Conservation (phyloP, 2,888 invertebrate species). For the Trissolcus japonicus region DNA sequence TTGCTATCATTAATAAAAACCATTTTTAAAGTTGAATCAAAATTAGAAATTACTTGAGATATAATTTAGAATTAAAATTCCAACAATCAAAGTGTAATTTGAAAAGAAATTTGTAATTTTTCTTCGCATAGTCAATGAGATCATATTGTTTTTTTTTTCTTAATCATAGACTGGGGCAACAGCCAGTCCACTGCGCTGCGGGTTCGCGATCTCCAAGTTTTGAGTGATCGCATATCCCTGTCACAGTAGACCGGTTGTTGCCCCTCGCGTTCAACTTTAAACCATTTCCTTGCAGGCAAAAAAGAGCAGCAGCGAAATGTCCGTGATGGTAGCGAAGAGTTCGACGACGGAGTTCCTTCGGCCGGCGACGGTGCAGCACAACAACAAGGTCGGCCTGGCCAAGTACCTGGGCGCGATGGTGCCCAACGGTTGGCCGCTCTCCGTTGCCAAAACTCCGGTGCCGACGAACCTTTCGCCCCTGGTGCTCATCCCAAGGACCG, state of each 20-base stretch:
- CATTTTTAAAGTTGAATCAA: too few species aligned
- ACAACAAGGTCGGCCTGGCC: conserved; percentile 71
- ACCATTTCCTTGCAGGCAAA: conserved; percentile 56
- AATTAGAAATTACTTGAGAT: too few species aligned
- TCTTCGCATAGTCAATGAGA: neutral
- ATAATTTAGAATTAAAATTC: too few species aligned
- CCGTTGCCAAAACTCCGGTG: conserved; percentile 57
- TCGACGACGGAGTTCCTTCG: conserved; percentile 72
- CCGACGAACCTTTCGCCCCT: conserved; percentile 75
- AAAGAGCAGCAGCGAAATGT: conserved; percentile 68
- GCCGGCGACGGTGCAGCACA: conserved; percentile 72
- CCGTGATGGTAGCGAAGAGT: conserved; percentile 70
- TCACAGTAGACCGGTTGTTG: conserved; percentile 35
- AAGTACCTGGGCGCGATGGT: conserved; percentile 68
- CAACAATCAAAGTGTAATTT: too few species aligned
- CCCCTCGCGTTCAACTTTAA: conserved; percentile 25
- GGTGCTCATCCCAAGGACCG: conserved; percentile 78
- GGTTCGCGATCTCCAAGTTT: neutral
- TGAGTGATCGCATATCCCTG: conserved; percentile 2
- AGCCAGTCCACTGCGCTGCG: conserved; percentile 30
- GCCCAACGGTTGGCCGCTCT: conserved; percentile 67
- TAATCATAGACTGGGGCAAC: conserved; percentile 24
- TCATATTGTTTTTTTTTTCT: neutral
- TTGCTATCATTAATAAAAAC: too few species aligned
- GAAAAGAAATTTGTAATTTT: neutral